Conservation (phyloP, 2,113 vertebrate species). For the Caranx ignobilis region DNA sequence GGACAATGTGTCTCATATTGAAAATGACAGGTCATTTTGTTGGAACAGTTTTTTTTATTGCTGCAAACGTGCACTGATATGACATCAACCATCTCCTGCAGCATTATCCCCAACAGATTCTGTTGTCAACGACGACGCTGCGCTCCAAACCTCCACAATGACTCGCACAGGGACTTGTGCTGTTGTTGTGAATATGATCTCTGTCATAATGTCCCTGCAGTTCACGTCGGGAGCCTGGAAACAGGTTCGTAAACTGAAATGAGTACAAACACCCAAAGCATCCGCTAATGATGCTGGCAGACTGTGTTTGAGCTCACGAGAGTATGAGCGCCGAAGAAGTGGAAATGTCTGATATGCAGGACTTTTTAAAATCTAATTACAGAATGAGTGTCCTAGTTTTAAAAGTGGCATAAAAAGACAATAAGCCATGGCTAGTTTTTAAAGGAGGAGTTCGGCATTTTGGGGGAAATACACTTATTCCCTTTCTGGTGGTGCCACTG, state of each 20-base stretch:
- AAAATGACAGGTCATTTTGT: constrained; percentile 43
- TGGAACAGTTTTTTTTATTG: constrained; percentile 38
- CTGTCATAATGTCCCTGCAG: constrained; percentile 21
- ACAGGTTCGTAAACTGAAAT: constrained; percentile 25
- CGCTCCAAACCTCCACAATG: constrained; percentile 3
- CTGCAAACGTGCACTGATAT: constrained; percentile 30
- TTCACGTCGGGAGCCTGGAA: constrained; percentile 22
- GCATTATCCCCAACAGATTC: constrained; percentile 18
- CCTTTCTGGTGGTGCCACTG: not conserved
- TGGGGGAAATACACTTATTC: not conserved
- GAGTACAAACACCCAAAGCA: constrained; percentile 36
- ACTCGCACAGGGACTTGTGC: constrained; percentile 13
- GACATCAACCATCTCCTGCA: constrained; percentile 13
- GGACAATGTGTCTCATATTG: constrained; percentile 49
- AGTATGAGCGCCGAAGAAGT: not conserved
- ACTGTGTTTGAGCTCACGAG: constrained; percentile 21
- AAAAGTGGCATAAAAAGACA: constrained; percentile 44
- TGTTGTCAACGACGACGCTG: not conserved
- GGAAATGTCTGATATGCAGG: constrained; percentile 38
- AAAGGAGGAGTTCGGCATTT: constrained; percentile 20
- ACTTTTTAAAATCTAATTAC: constrained; percentile 34
- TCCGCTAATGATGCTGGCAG: constrained; percentile 14
- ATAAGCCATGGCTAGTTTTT: constrained; percentile 12
- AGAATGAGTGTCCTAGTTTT: constrained; percentile 54
- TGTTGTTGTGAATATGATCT: constrained; percentile 28